Evolutionary conservation across 2,113 vertebrate species (phyloP), one percentile per base, ranked within the genome.

Genomic region (Indicator maculatus): DNA sequence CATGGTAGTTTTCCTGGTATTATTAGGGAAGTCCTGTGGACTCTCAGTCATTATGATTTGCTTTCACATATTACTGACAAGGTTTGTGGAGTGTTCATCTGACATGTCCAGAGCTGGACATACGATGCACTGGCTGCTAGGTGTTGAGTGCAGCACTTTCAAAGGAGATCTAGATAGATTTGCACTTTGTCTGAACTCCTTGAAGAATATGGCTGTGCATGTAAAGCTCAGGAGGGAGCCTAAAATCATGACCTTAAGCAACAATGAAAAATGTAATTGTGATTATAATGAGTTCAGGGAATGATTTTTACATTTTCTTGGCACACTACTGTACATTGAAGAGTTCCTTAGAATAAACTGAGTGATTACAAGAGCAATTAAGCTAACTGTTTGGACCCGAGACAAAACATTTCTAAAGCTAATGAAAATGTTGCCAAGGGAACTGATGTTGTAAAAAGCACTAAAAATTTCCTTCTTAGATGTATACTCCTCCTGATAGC

Each of bases 371-470:
- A 86, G 33, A 83, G 44, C 61, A 94, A 93, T 93, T 91, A 93
- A 93, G 36, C 65, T 66, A 88, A 88, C 73, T 89, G 47, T 74
- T 96, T 96, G 93, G 94, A 89, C 33, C 56, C 63, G 63, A 87
- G 74, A 92, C 84, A 96, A 93, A 93, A 89, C 21, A 73, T 70
- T 89, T 93, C 83, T 87, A 50, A 84, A 93, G 81, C 89, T 72
- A 38, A 91, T 92, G 89, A 80, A 92, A 93, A 91, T 88, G 79
- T 93, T 96, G 91, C 93, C 92, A 93, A 76, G 95, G 94, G 73
- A 96, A 96, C 87, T 76, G 83, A 74, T 86, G 36, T 16, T 80
- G 79, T 60, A 86, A 75, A 83, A 24, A 64, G 69, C 55, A 73
- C 60, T 72, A 83, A 95, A 94, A 71, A 61, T 89, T 61, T 80